Evolutionary conservation across 2,797 vertebrate genomes (phyloP).

Genomic region (Sebastolobus altivelis): DNA sequence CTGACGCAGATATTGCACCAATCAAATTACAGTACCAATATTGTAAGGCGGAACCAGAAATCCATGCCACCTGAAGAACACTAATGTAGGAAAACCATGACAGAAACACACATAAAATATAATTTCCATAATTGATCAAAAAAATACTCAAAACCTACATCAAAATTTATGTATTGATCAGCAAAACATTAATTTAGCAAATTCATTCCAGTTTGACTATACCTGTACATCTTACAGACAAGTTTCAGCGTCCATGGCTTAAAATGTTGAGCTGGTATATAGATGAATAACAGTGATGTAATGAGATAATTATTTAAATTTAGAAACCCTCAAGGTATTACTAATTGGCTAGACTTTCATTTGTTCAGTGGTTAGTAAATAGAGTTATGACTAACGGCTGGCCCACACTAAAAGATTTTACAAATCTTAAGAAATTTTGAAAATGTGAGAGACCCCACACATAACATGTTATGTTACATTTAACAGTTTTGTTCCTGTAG

Average conservation of each 20-base stretch:
- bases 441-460: no score
- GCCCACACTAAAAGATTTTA: no score
- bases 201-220: neutral
- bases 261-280: neutral
- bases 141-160: neutral
- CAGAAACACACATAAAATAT: neutral
- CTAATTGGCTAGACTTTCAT: neutral
- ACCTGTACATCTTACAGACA: neutral
- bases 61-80: neutral
- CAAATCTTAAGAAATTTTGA: no score
- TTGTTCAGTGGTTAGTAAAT: neutral
- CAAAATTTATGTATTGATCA: neutral
- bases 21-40: neutral
- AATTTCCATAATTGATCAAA: neutral
- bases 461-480: no score
- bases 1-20: neutral
- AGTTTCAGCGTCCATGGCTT: neutral
- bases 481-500: no score
- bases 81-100: neutral
- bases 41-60: neutral
- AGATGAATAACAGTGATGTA: neutral
- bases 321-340: neutral
- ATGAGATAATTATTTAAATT: neutral
- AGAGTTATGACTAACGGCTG: no score
- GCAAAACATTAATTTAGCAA: neutral